phyloP scores from a whole-genome alignment of 2,888 invertebrate species.

The Drosophila macrospina region DNA sequence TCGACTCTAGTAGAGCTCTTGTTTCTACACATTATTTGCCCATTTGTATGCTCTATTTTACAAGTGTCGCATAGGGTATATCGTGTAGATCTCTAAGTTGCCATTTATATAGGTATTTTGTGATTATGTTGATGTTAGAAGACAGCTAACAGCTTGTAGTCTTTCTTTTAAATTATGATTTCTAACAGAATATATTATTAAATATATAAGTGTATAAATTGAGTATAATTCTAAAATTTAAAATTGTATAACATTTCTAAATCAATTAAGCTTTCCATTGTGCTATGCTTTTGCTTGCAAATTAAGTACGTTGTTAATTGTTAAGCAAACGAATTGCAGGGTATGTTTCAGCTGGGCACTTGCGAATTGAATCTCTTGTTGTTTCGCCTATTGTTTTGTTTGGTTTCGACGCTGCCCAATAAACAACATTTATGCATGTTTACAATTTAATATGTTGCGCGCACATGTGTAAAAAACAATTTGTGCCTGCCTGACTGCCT shows the following conservation, averaged over 20 bases:
- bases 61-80: not conserved
- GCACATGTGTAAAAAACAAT: conserved; percentile 75
- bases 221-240: too few species aligned
- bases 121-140: too few species aligned
- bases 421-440: conserved; percentile 74
- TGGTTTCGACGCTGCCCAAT: conserved; percentile 53
- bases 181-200: too few species aligned
- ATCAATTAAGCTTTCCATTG: too few species aligned
- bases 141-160: too few species aligned
- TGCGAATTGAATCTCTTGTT: not conserved
- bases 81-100: too few species aligned
- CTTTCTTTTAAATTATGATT: too few species aligned
- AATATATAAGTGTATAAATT: too few species aligned
- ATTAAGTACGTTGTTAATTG: too few species aligned
- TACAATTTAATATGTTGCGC: conserved; percentile 76
- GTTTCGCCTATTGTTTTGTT: conserved; percentile 49
- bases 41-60: conserved; percentile 35
- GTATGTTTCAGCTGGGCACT: conserved; percentile 8
- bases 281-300: too few species aligned
- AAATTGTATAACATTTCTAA: too few species aligned
- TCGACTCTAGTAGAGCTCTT: conserved; percentile 40
- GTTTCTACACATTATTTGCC: conserved; percentile 52
- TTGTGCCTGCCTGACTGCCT: conserved; percentile 45
- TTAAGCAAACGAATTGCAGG: conserved; percentile 14
- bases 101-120: too few species aligned